Percentiles rank a stretch among this genome's conserved stretches.
Conservation (phyloP, 2,888 invertebrate species). For the Isotomurus palustris region DNA sequence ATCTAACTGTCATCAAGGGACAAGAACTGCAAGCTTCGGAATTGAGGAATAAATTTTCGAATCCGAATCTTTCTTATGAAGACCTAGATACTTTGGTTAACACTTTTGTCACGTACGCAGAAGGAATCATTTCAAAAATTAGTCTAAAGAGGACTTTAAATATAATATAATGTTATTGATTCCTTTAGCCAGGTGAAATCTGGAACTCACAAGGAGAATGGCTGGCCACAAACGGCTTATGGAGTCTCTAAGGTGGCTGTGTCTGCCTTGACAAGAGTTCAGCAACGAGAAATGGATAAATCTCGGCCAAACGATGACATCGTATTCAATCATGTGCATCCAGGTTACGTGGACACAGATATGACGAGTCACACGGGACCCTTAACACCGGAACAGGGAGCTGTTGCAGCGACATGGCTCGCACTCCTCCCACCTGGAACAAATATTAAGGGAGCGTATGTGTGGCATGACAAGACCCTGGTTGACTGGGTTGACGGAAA, state of each 20-base stretch:
- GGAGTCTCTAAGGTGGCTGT: constrained; percentile 69
- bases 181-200: background rate
- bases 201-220: constrained; percentile 48
- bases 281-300: constrained; percentile 61
- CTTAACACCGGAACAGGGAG: constrained; percentile 57
- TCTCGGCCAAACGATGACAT: constrained; percentile 57
- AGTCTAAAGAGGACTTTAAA: background rate
- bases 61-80: constrained; percentile 58
- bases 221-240: constrained; percentile 65
- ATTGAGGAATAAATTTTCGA: constrained; percentile 57
- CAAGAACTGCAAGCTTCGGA: constrained; percentile 49
- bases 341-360: constrained; percentile 73
- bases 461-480: constrained; percentile 60
- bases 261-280: constrained; percentile 62
- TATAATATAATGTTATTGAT: background rate
- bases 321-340: constrained; percentile 66
- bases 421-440: constrained; percentile 55
- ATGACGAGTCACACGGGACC: constrained; percentile 66
- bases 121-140: background rate
- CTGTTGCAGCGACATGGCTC: constrained; percentile 61
- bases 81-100: constrained; percentile 61
- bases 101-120: constrained; percentile 62
- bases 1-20: constrained; percentile 60
- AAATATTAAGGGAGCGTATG: constrained; percentile 59
- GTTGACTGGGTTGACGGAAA: constrained; percentile 55